These are phyloP conservation scores for Anticlea derivata DNA, from an alignment of 2,888 invertebrate genomes.

Conservation along the genomic window DNA sequence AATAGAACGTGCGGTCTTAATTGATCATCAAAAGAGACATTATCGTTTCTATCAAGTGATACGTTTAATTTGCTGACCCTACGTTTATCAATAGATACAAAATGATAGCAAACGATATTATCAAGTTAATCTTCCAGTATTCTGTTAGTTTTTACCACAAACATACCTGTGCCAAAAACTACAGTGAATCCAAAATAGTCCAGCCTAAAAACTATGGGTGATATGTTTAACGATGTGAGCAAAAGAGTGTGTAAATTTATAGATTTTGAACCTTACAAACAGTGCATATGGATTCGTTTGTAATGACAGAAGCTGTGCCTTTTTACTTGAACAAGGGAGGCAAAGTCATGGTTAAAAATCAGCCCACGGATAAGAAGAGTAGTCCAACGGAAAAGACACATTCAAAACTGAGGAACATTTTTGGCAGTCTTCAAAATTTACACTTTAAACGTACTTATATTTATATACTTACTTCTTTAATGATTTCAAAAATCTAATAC, in stretches of 20 bases:
- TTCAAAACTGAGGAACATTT: slow-evolving; percentile 54
- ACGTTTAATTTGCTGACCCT: slow-evolving; percentile 2
- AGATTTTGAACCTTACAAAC: background rate
- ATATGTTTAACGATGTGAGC: background rate
- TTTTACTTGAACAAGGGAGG: slow-evolving; percentile 7
- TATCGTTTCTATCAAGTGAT: too few species aligned
- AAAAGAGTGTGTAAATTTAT: slow-evolving; percentile 6
- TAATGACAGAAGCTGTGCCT: slow-evolving; percentile 9
- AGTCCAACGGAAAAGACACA: slow-evolving; percentile 59
- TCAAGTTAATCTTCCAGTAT: slow-evolving; percentile 16
- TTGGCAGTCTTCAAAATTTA: slow-evolving; percentile 58
- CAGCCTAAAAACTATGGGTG: slow-evolving; percentile 6
- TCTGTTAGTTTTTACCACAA: background rate
- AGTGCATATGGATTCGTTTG: slow-evolving; percentile 14
- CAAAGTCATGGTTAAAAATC: slow-evolving; percentile 14
- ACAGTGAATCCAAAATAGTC: background rate
- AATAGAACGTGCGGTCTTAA: too few species aligned
- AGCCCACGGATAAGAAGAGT: slow-evolving; percentile 33
- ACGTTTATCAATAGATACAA: slow-evolving; percentile 12
- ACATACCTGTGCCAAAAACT: background rate
- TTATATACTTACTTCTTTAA: slow-evolving; percentile 19
- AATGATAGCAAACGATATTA: slow-evolving; percentile 19
- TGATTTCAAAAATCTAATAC: too few species aligned
- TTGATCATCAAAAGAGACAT: too few species aligned
- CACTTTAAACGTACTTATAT: slow-evolving; percentile 49